These are phyloP conservation scores for Chaetogeoica ovagalla DNA, from an alignment of 2,888 invertebrate genomes.

Conservation along the genomic window DNA sequence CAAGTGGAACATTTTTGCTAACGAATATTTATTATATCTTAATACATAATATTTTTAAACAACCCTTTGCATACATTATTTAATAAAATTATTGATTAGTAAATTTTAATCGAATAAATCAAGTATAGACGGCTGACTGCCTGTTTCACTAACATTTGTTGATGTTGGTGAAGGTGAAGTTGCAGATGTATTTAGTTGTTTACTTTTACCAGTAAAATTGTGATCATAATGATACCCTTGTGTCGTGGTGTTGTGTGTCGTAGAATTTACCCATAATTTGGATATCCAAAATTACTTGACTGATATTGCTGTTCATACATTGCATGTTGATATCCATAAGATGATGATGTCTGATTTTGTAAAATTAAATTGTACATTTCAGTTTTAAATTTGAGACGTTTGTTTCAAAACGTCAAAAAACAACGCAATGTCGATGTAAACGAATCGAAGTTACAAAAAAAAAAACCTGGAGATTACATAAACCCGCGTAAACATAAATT, in stretches of 20 bases:
- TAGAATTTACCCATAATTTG: conserved; percentile 11
- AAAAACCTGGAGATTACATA: too few species aligned
- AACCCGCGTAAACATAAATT: too few species aligned
- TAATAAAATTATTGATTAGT: background rate
- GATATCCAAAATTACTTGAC: conserved; percentile 8
- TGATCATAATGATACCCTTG: conserved; percentile 11
- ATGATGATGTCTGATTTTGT: conserved; percentile 18
- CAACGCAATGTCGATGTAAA: too few species aligned
- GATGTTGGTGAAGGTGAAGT: conserved; percentile 1
- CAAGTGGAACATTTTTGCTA: conserved; percentile 9
- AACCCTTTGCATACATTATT: conserved; percentile 7
- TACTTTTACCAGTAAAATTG: conserved; percentile 8
- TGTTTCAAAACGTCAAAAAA: too few species aligned
- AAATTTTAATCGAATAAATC: background rate
- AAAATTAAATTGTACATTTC: too few species aligned
- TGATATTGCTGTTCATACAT: conserved; percentile 2
- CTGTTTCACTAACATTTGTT: conserved; percentile 9
- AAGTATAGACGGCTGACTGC: background rate
- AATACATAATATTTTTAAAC: conserved; percentile 9
- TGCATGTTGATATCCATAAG: conserved; percentile 4
- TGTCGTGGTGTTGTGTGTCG: conserved; percentile 5
- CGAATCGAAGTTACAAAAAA: too few species aligned
- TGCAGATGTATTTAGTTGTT: conserved; percentile 1
- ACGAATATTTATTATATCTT: conserved; percentile 20
- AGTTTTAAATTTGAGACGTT: too few species aligned